Evolutionary conservation across 2,888 invertebrate species (phyloP).

Genomic region (Pandemis heparana): DNA sequence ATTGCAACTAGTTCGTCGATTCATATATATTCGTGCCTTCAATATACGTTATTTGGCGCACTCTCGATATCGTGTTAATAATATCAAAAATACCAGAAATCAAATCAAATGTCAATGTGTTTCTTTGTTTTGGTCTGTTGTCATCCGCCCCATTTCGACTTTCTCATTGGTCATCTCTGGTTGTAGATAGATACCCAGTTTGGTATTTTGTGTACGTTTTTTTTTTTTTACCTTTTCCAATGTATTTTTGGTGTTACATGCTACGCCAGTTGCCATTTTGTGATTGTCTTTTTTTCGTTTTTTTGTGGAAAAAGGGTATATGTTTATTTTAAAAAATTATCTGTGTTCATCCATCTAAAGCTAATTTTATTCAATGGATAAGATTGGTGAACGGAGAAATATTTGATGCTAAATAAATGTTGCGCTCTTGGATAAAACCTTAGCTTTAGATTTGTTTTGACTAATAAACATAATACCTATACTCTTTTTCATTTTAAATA

Average conservation of each 20-base stretch:
- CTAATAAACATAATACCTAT: neutral
- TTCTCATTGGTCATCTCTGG: slow-evolving; percentile 8
- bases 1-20: too few relatives aligned
- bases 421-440: too few relatives aligned
- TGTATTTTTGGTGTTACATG: slow-evolving; percentile 18
- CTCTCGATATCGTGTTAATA: too few relatives aligned
- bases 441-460: too few relatives aligned
- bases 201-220: slow-evolving; percentile 20
- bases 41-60: too few relatives aligned
- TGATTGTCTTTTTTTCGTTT: slow-evolving; percentile 22
- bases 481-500: slow-evolving; percentile 24
- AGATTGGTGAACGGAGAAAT: too few relatives aligned
- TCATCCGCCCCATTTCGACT: slow-evolving; percentile 17
- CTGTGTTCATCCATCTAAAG: too few relatives aligned
- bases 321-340: neutral
- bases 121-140: slow-evolving; percentile 28
- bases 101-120: slow-evolving; percentile 30
- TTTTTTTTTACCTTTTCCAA: neutral
- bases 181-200: slow-evolving; percentile 28
- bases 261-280: slow-evolving; percentile 37
- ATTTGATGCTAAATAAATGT: too few relatives aligned
- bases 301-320: slow-evolving; percentile 25
- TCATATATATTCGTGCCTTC: too few relatives aligned
- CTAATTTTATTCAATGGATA: too few relatives aligned
- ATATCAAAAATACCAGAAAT: too few relatives aligned